Percentiles rank a stretch among this genome's conserved stretches.
phyloP scores from a whole-genome alignment of 1,140 invertebrate species.

The Tetragonula clypearis region DNA sequence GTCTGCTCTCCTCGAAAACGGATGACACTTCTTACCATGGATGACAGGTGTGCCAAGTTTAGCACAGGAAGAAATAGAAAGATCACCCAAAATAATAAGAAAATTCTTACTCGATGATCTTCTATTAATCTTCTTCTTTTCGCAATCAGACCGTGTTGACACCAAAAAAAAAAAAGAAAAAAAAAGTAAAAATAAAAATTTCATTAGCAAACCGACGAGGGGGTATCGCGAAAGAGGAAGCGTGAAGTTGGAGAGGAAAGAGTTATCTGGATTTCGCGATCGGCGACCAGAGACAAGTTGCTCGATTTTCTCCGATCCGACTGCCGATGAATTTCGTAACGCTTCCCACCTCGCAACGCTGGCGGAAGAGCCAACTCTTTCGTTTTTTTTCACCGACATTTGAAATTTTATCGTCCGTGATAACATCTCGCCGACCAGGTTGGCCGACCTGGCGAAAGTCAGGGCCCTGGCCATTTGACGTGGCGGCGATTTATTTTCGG shows the following conservation, averaged over 20 bases:
- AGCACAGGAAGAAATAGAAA: too few species aligned
- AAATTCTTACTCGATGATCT: too few species aligned
- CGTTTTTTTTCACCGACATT: not conserved
- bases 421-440: not conserved
- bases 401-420: constrained; percentile 26
- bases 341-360: constrained; percentile 2
- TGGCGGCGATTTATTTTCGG: constrained; percentile 36
- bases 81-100: too few species aligned
- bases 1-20: too few species aligned
- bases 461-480: not conserved
- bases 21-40: too few species aligned
- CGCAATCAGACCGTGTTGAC: too few species aligned
- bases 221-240: not conserved
- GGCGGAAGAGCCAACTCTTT: not conserved
- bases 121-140: too few species aligned
- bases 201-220: not conserved
- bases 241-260: not conserved
- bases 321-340: constrained; percentile 39
- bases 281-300: not conserved
- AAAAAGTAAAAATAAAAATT: too few species aligned
- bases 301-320: not conserved
- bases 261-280: constrained; percentile 4
- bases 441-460: too few species aligned
- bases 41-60: too few species aligned
- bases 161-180: too few species aligned